Evolutionary conservation across 2,888 invertebrate genomes (phyloP), one percentile per base, ranked within the genome.

Genomic region (Mantis religiosa): DNA sequence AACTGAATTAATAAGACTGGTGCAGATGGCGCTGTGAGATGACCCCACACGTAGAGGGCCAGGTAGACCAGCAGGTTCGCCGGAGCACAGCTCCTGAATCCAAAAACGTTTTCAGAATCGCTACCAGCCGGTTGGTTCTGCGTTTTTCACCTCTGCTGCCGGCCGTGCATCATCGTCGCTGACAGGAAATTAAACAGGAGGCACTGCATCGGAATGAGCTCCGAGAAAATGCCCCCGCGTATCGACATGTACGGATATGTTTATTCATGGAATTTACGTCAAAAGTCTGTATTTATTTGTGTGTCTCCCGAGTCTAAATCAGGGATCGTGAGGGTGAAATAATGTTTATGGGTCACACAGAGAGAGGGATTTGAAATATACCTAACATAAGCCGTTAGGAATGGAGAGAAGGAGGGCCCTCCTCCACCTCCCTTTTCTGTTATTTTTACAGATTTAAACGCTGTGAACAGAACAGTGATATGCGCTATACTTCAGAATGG

Each of bases 101-200:
- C 54, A 15, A 25, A 20, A 71, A 20, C 54, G 41, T 25, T 15
- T 71, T 71, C 20, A 71, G 54, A 71, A 71, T 20, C 25, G 54
- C 54, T 3, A 20, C 54, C 54, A 71, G 54, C 20, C 54, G 54
- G 54, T 71, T 20, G n/a, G n/a, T n/a, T n/a, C n/a, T n/a, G n/a
- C 15, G 54, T 71, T 71, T 71, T 71, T 71, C 54, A 71, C 54
- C 54, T 71, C 54, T 71, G 20, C 54, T 71, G n/a, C n/a, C n/a
- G 82, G 88, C 82, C 88, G 85, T 89, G 89, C 85, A 88, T 89
- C 89, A 89, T 88, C 41, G 88, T 85, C 28, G 87, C 89, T 90
- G 90, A 88, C 90, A 90, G 90, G 90, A 90, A 90, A 90, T 90
- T 90, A 90, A 89, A 90, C 88, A 88, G 87, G 54, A 71, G 54